These are phyloP conservation scores for Chondrilla cf. caribensis DNA, from an alignment of 37 sponge, comb jelly and placozoan species.

Conservation along the genomic window DNA sequence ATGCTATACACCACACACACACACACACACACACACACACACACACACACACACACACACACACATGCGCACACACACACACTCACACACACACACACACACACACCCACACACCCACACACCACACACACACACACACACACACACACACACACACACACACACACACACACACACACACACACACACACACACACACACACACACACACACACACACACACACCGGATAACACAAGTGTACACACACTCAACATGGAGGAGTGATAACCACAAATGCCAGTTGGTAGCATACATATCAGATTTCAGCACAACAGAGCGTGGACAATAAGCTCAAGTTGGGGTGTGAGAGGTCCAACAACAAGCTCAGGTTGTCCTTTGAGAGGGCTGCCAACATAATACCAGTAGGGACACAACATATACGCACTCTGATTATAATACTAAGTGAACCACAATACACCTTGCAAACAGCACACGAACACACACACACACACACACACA, in stretches of 20 bases:
- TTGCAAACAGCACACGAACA: conserved; percentile 82
- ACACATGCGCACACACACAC: conserved; percentile 16
- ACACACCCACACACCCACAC: too few species aligned
- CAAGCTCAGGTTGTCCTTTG: too few species aligned
- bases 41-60: conserved; percentile 7
- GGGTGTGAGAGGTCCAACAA: too few species aligned
- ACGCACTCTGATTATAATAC: too few species aligned
- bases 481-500: too few species aligned
- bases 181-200: background rate
- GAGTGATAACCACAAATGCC: too few species aligned
- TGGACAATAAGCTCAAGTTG: too few species aligned
- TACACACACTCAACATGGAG: conserved; percentile 76
- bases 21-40: background rate
- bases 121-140: background rate
- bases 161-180: conserved; percentile 80
- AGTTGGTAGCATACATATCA: background rate
- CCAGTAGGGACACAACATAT: too few species aligned
- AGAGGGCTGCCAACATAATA: too few species aligned
- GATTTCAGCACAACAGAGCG: background rate
- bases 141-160: conserved; percentile 33
- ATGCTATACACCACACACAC: too few species aligned
- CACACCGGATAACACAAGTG: conserved; percentile 14
- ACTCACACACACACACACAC: background rate
- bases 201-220: too few species aligned
- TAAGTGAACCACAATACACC: too few species aligned